phyloP scores from a whole-genome alignment of 2,888 invertebrate genomes.

The Teleogryllus oceanicus region DNA sequence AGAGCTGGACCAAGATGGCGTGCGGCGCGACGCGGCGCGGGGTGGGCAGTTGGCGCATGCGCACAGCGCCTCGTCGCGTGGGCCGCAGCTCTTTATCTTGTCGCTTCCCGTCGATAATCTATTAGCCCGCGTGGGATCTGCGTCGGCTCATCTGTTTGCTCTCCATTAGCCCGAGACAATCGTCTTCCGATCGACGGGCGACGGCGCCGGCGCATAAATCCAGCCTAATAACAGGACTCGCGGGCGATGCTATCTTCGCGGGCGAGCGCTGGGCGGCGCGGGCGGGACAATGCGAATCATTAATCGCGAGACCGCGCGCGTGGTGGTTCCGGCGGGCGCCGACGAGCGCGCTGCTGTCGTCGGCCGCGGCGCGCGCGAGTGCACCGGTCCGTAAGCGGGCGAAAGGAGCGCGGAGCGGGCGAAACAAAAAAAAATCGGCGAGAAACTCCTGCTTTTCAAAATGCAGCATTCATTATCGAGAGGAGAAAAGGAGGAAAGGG shows the following conservation, averaged over 20 bases:
- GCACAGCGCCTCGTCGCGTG: too few species aligned
- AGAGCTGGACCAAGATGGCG: too few species aligned
- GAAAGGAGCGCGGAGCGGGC: too few species aligned
- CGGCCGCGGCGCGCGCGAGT: neutral
- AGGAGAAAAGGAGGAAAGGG: too few species aligned
- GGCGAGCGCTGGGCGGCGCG: neutral
- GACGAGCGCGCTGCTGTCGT: neutral
- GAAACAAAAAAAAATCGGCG: too few species aligned
- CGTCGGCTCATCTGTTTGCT: slow-evolving; percentile 9
- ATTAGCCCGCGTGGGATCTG: neutral
- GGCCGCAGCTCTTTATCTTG: neutral
- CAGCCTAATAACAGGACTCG: slow-evolving; percentile 4
- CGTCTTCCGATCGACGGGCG: slow-evolving; percentile 6
- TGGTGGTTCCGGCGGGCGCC: neutral
- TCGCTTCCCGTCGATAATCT: neutral
- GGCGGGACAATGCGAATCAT: neutral
- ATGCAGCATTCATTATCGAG: too few species aligned
- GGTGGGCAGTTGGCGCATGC: too few species aligned
- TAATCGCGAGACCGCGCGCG: neutral
- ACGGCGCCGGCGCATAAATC: neutral
- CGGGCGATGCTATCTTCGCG: neutral
- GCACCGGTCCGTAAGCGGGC: too few species aligned
- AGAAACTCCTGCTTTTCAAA: too few species aligned
- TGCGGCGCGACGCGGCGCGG: too few species aligned
- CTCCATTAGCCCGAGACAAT: neutral